Evolutionary conservation across 2,888 invertebrate species (phyloP), one percentile per base, ranked within the genome.

Genomic region (Campoletis raptor): DNA sequence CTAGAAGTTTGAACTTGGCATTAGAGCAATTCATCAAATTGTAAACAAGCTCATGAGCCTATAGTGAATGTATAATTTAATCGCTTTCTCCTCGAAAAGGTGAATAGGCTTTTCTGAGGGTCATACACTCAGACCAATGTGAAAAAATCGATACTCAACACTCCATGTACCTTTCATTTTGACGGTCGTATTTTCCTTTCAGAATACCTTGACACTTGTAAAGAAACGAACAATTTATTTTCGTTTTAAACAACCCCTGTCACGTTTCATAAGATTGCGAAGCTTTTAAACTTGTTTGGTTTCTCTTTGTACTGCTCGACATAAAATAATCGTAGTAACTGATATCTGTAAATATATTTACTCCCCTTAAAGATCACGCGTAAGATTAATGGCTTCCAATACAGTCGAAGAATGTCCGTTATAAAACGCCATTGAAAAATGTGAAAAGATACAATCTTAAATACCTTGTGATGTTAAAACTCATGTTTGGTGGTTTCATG

Each of bases 361-460:
- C 15, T 73, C 45, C 37, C n/a, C 18, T 42, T 24, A 18, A 24
- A 48, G 8, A 61, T 24, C 42, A 24, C 24, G 2, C 52, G 54
- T 42, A 72, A 83, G 36, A 72, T 83, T 66, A 66, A 83, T 72
- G 72, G 64, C 37, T 21, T 37, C 24, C 48, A 40, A 54, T 48
- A n/a, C 37, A 72, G 72, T 72, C 36, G 42, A 78, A 45, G 78
- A 72, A 15, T 64, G 10, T n/a, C 77, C 64, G 77, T 64, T 78
- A 45, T 66, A 66, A 83, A 83, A 61, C 24, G 40, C 15, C 24
- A 66, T 72, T 66, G 40, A 72, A 70, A 72, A 40, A 78, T 45
- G 66, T 72, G 57, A 57, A 73, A 83, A 66, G 72, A 83, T 83
- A 83, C 66, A 66, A 52, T 42, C 40, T 15, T 24, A 30, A 24